Evolutionary conservation across 2,797 vertebrate genomes (phyloP), one percentile per base, ranked within the genome.

Genomic region (Galaxias olidus): DNA sequence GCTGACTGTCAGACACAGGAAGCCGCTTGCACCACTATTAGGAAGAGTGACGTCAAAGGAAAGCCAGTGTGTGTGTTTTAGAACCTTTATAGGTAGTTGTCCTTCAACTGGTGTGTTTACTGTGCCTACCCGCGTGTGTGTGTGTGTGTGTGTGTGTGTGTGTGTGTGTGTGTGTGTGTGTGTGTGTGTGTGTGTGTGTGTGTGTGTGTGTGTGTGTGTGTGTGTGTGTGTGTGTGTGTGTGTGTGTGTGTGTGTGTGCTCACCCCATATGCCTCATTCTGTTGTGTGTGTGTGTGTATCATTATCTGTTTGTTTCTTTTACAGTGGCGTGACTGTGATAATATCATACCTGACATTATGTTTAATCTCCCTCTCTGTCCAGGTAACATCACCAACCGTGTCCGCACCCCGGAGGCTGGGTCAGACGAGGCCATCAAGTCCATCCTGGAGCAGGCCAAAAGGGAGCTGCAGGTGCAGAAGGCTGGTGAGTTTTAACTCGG

Each of bases 401-500:
- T 96, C 87, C 92, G 94, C 82, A 93, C 93, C 57, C 85, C 94
- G 0, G 94, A 96, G 80, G 90, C 90, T 0, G 90, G 94, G 81
- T 96, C 94, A 9, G 95, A 96, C 51, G 94, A 96, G 88, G 94
- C 95, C 69, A 95, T 96, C 88, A 96, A 95, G 89, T 95, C 94
- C 83, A 96, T 96, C 83, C 88, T 96, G 0, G 95, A 96, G 61
- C 94, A 96, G 89, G 94, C 94, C 84, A 96, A 95, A 88, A 90
- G 94, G 87, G 95, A 96, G 85, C 90, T 96, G 68, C 95, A 96
- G 86, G 94, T 95, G 72, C 94, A 95, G 86, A 96, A 95, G 92
- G 92, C 92, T 56, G 94, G 94, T 94, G 89, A 6, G 10, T 48
- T n/a, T n/a, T n/a, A n/a, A n/a, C n/a, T n/a, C n/a, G n/a, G n/a